Evolutionary conservation across 2,113 vertebrate genomes (phyloP).

Genomic region (Trachemys scripta): DNA sequence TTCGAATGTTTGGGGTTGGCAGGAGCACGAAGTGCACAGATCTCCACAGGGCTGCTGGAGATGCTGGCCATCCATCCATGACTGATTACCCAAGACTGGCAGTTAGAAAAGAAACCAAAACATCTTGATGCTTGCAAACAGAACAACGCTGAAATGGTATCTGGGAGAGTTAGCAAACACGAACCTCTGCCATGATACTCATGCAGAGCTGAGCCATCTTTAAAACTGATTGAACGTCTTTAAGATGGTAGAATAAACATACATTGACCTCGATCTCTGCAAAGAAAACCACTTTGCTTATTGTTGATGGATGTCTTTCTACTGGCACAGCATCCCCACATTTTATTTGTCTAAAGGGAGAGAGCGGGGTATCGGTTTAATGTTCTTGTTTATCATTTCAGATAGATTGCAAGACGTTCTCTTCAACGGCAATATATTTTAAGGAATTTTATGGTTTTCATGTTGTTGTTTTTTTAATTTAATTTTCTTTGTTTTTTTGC

Average conservation of each 20-base stretch:
- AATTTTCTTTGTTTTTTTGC: constrained; percentile 17
- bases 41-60: background rate
- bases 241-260: background rate
- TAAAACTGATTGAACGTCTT: background rate
- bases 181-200: background rate
- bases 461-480: background rate
- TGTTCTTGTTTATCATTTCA: background rate
- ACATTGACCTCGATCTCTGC: background rate
- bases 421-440: constrained; percentile 12
- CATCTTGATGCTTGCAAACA: background rate
- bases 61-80: background rate
- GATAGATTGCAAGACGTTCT: constrained; percentile 30
- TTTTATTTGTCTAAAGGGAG: constrained; percentile 26
- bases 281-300: background rate
- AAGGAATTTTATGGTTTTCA: constrained; percentile 17
- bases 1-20: background rate
- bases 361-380: accelerated
- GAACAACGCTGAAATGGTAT: background rate
- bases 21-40: background rate
- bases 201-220: background rate
- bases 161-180: background rate
- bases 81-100: background rate
- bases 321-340: background rate
- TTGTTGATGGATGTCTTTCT: background rate
- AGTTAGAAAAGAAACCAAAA: background rate